Conservation (phyloP, 2,888 invertebrate species). For the Oligia fasciuncula region DNA sequence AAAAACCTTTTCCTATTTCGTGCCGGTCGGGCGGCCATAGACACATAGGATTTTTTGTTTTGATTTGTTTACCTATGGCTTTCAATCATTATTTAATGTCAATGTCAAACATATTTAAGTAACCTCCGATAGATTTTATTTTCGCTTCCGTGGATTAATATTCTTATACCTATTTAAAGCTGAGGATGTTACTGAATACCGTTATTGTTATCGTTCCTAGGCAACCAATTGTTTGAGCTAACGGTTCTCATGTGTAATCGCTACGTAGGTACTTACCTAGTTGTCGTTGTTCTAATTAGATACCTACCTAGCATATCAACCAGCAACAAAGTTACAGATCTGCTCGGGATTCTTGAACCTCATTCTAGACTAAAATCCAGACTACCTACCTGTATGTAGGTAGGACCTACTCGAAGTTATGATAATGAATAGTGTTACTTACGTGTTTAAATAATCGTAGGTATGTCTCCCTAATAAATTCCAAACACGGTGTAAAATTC, state of each 20-base stretch:
- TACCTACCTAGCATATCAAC: neutral
- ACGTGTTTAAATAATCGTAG: neutral
- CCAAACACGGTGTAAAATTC: neutral
- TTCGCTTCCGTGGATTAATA: neutral
- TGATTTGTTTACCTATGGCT: constrained; percentile 2
- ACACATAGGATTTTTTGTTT: neutral
- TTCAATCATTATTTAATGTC: no score
- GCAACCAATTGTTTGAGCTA: constrained; percentile 58
- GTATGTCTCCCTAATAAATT: neutral
- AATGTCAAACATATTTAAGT: neutral
- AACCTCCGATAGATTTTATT: neutral
- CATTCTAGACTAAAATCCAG: neutral
- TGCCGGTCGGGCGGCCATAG: neutral
- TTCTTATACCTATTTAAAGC: neutral
- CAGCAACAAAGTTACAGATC: no score
- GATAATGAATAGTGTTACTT: neutral
- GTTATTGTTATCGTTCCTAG: constrained; percentile 49
- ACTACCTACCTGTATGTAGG: neutral
- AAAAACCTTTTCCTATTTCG: constrained; percentile 2
- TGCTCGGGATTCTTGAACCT: neutral
- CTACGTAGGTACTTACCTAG: neutral
- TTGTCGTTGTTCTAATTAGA: constrained; percentile 27
- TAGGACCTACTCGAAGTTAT: neutral
- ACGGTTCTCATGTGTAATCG: constrained; percentile 52
- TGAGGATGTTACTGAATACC: constrained; percentile 10